These are phyloP conservation scores for Cheirogaleus medius DNA, from an alignment of 2,113 vertebrate genomes.

Conservation along the genomic window DNA sequence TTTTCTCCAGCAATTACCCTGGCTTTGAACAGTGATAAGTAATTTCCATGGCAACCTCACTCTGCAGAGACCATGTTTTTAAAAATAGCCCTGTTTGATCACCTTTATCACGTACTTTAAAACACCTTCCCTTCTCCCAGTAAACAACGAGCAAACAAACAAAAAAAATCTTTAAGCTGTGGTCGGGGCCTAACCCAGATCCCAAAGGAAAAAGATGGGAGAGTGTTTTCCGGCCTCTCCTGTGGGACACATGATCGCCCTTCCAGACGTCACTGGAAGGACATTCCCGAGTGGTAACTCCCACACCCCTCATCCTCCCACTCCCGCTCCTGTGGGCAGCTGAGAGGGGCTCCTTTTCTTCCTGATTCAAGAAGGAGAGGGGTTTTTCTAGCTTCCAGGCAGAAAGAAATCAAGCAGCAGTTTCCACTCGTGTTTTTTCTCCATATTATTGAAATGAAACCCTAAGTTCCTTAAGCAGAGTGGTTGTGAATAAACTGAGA, in stretches of 20 bases:
- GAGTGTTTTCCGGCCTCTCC: not conserved
- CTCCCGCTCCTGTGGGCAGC: not conserved
- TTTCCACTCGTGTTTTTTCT: not conserved
- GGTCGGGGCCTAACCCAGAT: not conserved
- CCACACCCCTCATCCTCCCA: not conserved
- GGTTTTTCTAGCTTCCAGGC: not conserved
- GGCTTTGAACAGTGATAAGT: slow-evolving; percentile 7
- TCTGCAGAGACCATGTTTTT: not conserved
- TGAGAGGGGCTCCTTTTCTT: not conserved
- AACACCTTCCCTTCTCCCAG: not conserved
- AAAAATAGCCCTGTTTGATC: slow-evolving; percentile 3
- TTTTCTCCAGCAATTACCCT: slow-evolving; percentile 75
- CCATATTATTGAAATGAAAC: not conserved
- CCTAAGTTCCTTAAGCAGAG: not conserved
- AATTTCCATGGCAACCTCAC: not conserved
- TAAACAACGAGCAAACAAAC: not conserved
- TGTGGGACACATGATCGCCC: not conserved
- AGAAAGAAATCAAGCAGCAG: not conserved
- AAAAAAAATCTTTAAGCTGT: not conserved
- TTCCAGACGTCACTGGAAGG: not conserved
- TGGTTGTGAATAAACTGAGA: not conserved
- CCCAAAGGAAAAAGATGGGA: not conserved
- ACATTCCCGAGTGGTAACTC: not conserved
- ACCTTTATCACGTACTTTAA: not conserved
- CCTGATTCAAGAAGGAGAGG: not conserved